Evolutionary conservation across 2,113 vertebrate species (phyloP).

Genomic region (Larimichthys polyactis): DNA sequence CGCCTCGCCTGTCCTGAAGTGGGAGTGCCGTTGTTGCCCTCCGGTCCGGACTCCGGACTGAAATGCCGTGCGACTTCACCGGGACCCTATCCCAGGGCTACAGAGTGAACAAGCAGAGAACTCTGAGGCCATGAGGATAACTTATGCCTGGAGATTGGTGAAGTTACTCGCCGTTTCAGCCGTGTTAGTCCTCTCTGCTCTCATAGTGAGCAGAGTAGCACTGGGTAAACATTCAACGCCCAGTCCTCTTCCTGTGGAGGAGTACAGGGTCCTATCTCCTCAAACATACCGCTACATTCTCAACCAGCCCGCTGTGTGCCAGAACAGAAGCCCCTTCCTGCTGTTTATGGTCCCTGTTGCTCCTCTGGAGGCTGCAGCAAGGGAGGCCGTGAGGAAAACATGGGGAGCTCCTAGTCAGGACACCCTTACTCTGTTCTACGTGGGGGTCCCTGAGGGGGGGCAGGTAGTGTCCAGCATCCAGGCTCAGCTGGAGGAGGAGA

Average conservation of each 20-base stretch:
- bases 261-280: conserved; percentile 66
- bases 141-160: conserved; percentile 5
- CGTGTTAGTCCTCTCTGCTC: conserved; percentile 45
- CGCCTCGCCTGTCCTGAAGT: neutral
- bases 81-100: neutral
- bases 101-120: too few species aligned
- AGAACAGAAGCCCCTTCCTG: conserved; percentile 75
- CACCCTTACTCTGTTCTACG: conserved; percentile 79
- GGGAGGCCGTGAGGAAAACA: conserved; percentile 81
- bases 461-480: neutral
- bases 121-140: conserved; percentile 42
- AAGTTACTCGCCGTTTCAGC: conserved; percentile 40
- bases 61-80: neutral
- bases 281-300: conserved; percentile 79
- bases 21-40: neutral
- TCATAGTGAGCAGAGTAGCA: neutral
- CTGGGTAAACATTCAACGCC: neutral
- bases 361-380: conserved; percentile 20
- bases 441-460: conserved; percentile 62
- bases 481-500: conserved; percentile 75
- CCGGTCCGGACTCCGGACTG: neutral
- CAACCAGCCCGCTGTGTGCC: conserved; percentile 77
- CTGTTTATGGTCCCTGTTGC: conserved; percentile 80
- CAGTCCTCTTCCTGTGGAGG: conserved; percentile 10
- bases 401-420: conserved; percentile 73